Conservation (phyloP, 2,797 vertebrate genomes). For the Octomys mimax region DNA sequence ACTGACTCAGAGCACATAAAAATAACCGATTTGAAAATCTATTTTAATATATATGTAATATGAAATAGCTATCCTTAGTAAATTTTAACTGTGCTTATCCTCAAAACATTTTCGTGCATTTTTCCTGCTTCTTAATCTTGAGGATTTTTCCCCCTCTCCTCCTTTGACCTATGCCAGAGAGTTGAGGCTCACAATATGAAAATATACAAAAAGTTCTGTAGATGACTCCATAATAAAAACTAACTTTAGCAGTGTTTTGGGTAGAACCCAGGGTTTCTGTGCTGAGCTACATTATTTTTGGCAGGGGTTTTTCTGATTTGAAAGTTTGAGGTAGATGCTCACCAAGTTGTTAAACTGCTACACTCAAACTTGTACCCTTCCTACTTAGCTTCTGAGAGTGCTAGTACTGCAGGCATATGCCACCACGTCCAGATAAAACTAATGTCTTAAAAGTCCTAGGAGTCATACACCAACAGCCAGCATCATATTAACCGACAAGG, state of each 20-base stretch:
- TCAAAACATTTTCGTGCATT: constrained; percentile 31
- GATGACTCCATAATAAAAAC: not conserved
- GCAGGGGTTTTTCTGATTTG: not conserved
- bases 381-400: not conserved
- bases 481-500: not conserved
- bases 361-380: not conserved
- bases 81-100: not conserved
- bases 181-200: not conserved
- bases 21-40: not conserved
- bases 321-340: not conserved
- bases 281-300: not conserved
- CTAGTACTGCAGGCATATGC: not conserved
- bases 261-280: not conserved
- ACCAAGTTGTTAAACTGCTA: not conserved
- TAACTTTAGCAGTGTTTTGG: not conserved
- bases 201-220: not conserved
- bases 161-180: not conserved
- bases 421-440: not conserved
- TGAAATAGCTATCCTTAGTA: not conserved
- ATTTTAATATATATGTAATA: not conserved
- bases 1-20: not conserved
- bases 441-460: not conserved
- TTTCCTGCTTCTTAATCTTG: not conserved
- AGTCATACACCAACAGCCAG: not conserved
- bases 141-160: not conserved